Percentiles rank a stretch among this genome's conserved stretches.
Evolutionary conservation across 2,888 invertebrate genomes (phyloP).

Genomic region (Ophioninae sp.): DNA sequence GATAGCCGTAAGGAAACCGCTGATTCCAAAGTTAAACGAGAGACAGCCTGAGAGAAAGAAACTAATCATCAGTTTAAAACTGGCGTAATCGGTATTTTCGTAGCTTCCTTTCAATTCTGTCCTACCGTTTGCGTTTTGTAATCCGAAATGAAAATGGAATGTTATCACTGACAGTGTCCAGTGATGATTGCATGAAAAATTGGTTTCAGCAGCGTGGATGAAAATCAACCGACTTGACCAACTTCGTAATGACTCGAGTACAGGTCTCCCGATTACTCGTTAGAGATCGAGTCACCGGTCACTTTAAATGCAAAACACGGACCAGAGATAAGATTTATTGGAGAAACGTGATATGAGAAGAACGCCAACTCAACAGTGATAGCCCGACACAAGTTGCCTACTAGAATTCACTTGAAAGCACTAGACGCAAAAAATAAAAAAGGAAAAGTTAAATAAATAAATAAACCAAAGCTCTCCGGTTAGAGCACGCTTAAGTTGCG

Average conservation of each 20-base stretch:
- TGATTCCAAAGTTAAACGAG: not conserved
- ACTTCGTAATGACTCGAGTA: conserved; percentile 41
- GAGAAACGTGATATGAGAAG: conserved; percentile 52
- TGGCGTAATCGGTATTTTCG: not conserved
- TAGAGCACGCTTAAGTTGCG: conserved; percentile 17
- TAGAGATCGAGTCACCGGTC: conserved; percentile 50
- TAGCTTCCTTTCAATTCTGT: not conserved
- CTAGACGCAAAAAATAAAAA: not conserved
- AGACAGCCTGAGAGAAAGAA: not conserved
- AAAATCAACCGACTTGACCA: conserved; percentile 6
- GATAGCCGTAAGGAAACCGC: not conserved
- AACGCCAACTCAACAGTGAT: conserved; percentile 22
- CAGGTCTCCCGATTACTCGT: conserved; percentile 49
- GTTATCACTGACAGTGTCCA: not conserved
- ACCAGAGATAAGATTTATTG: conserved; percentile 54
- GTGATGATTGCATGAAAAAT: not conserved
- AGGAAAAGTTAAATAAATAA: not conserved
- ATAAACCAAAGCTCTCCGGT: not conserved
- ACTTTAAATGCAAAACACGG: conserved; percentile 53
- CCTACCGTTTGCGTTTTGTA: not conserved
- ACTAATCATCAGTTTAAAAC: not conserved
- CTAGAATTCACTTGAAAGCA: conserved; percentile 40
- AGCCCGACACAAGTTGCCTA: conserved; percentile 45
- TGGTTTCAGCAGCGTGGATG: not conserved
- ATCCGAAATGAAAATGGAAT: not conserved